Evolutionary conservation across 2,888 invertebrate species (phyloP).

Genomic region (Hemithea aestivaria): DNA sequence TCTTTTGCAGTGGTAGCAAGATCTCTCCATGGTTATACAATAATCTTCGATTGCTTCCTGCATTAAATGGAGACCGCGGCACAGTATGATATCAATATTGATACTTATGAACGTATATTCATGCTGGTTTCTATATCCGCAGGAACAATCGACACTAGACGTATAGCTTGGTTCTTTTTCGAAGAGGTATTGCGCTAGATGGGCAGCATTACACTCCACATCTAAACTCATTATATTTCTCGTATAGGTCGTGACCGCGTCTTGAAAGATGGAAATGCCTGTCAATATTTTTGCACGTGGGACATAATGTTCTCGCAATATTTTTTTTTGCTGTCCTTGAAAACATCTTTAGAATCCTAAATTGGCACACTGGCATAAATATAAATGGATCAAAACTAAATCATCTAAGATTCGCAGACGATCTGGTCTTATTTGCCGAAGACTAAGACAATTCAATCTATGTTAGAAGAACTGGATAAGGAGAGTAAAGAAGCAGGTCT

Average conservation of each 20-base stretch:
- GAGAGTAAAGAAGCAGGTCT: no score
- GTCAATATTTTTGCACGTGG: not conserved
- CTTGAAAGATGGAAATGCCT: not conserved
- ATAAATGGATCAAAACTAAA: no score
- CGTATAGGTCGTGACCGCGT: not conserved
- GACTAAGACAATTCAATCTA: no score
- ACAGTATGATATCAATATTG: not conserved
- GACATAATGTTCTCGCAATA: not conserved
- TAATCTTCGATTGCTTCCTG: not conserved
- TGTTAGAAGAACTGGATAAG: no score
- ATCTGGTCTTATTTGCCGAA: no score
- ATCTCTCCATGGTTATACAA: not conserved
- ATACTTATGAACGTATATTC: not conserved
- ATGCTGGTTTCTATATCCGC: not conserved
- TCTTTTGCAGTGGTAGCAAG: not conserved
- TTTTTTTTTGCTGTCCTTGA: no score
- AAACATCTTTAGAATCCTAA: no score
- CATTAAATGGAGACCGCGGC: not conserved
- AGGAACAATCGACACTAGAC: not conserved
- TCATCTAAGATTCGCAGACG: no score
- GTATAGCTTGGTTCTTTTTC: slow-evolving; percentile 1
- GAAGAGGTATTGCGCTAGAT: not conserved
- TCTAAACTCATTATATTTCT: not conserved
- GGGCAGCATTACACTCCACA: not conserved
- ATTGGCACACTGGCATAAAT: no score